Evolutionary conservation across 2,113 vertebrate species (phyloP).

Genomic region (Esox niger): DNA sequence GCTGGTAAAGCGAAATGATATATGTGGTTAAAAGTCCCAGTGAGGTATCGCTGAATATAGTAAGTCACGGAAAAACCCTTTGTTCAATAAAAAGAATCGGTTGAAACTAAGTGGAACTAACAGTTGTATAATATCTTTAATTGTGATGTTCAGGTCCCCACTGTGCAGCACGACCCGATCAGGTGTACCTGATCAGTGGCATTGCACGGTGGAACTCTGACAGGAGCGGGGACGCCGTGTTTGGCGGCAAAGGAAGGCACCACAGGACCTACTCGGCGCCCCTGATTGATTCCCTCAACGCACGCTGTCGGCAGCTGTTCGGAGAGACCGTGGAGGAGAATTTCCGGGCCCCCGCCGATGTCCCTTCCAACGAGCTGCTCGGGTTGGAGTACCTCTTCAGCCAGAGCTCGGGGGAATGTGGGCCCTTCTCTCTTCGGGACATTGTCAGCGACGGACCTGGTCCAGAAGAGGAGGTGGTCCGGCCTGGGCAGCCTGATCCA

Average conservation of each 20-base stretch:
- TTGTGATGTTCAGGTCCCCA: neutral
- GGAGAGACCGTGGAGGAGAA: slow-evolving; percentile 29
- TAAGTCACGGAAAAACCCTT: no score
- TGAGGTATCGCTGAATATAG: no score
- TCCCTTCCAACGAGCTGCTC: slow-evolving; percentile 14
- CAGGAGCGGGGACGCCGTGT: slow-evolving; percentile 6
- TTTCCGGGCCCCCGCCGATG: neutral
- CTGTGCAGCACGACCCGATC: slow-evolving; percentile 11
- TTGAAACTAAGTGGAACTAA: no score
- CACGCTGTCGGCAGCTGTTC: slow-evolving; percentile 17
- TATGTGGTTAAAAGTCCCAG: no score
- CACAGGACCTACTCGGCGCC: neutral
- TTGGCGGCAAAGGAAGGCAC: slow-evolving; percentile 10
- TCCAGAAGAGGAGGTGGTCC: slow-evolving; percentile 28
- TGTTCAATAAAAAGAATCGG: no score
- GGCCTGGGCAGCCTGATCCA: slow-evolving; percentile 5
- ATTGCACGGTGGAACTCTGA: slow-evolving; percentile 19
- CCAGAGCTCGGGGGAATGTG: slow-evolving; percentile 16
- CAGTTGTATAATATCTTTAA: neutral
- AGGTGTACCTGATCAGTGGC: slow-evolving; percentile 26
- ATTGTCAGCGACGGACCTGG: slow-evolving; percentile 11
- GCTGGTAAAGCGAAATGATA: no score
- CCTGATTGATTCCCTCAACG: slow-evolving; percentile 20
- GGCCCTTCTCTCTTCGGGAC: slow-evolving; percentile 20
- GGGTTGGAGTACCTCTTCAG: slow-evolving; percentile 26